phyloP scores from a whole-genome alignment of 2,113 vertebrate genomes.

The Gobio gobio region DNA sequence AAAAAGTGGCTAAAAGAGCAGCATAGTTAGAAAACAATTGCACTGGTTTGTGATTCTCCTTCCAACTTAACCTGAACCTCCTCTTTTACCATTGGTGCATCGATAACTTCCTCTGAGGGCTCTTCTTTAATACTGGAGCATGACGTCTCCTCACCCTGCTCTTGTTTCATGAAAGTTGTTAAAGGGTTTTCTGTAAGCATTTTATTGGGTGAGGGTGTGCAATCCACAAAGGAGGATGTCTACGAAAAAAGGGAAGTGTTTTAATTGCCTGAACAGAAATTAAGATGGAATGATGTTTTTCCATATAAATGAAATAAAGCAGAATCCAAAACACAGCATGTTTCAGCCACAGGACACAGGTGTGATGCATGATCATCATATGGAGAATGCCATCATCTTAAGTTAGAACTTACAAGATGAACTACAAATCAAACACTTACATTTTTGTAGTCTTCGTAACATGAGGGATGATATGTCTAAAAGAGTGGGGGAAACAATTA shows the following conservation, averaged over 20 bases:
- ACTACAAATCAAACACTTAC: constrained; percentile 77
- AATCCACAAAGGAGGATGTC: constrained; percentile 89
- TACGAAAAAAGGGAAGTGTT: constrained; percentile 59
- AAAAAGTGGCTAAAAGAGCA: constrained; percentile 73
- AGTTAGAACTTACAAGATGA: background rate
- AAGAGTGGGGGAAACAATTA: constrained; percentile 41
- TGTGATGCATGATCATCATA: background rate
- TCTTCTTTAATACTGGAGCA: constrained; percentile 85
- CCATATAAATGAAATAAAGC: background rate
- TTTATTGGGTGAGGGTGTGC: constrained; percentile 93
- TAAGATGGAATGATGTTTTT: background rate
- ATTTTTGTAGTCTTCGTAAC: constrained; percentile 97
- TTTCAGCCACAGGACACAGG: background rate
- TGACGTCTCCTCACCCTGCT: constrained; percentile 77
- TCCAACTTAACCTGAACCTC: constrained; percentile 63
- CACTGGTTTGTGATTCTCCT: constrained; percentile 56
- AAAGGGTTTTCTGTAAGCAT: constrained; percentile 89
- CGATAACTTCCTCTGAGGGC: constrained; percentile 72
- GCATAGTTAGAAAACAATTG: constrained; percentile 64
- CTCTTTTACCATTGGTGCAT: constrained; percentile 71
- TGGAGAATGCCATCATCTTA: too few relatives aligned
- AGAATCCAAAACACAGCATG: background rate
- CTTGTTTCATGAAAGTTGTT: constrained; percentile 86
- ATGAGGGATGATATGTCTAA: constrained; percentile 97
- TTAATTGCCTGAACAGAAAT: background rate